Evolutionary conservation across 2,888 invertebrate genomes (phyloP).

Genomic region (Octodonta nipae): DNA sequence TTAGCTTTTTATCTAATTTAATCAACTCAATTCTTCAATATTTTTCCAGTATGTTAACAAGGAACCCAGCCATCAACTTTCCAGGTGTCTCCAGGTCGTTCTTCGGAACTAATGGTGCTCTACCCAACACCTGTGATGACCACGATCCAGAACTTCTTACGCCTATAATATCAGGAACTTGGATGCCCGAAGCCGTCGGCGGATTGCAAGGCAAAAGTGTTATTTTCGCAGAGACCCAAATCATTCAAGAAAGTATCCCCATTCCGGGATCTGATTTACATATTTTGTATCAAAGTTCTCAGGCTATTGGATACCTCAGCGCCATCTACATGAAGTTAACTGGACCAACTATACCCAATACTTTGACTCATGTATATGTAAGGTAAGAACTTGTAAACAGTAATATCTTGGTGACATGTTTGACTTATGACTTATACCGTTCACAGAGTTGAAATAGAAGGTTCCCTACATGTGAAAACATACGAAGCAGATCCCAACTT

Average conservation of each 20-base stretch:
- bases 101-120: slow-evolving; percentile 37
- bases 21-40: neutral
- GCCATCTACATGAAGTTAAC: slow-evolving; percentile 84
- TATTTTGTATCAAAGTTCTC: slow-evolving; percentile 89
- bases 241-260: slow-evolving; percentile 88
- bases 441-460: slow-evolving; percentile 54
- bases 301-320: slow-evolving; percentile 86
- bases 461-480: slow-evolving; percentile 77
- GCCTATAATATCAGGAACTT: slow-evolving; percentile 78
- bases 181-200: slow-evolving; percentile 80
- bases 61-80: slow-evolving; percentile 39
- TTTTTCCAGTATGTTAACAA: slow-evolving; percentile 23
- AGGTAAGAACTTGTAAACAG: no score
- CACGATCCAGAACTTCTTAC: slow-evolving; percentile 76
- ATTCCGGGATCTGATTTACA: slow-evolving; percentile 89
- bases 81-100: slow-evolving; percentile 43
- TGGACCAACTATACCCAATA: slow-evolving; percentile 61
- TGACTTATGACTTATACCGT: neutral
- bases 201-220: slow-evolving; percentile 69
- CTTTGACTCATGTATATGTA: slow-evolving; percentile 79
- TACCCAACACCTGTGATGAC: slow-evolving; percentile 60
- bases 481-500: slow-evolving; percentile 94
- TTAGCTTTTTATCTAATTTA: no score
- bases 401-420: no score
- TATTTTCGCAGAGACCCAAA: slow-evolving; percentile 86